Evolutionary conservation across 2,888 invertebrate species (phyloP), one percentile per base, ranked within the genome.

Genomic region (Tholera decimalis): DNA sequence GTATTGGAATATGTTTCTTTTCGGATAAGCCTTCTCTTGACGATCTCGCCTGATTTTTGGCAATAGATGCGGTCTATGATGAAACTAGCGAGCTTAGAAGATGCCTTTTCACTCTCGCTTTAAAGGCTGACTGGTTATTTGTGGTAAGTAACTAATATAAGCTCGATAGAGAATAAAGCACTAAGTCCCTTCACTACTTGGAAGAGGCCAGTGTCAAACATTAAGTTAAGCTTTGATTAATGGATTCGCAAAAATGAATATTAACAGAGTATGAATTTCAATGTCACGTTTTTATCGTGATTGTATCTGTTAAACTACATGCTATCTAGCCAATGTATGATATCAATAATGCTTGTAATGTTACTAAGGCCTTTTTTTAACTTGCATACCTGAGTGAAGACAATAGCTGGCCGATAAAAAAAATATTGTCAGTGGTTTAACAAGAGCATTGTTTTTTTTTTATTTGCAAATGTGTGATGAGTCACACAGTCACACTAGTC

Each of bases 401-500:
- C 79, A 79, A 78, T 75, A 54, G 66, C 30, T 62, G 46, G 50
- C 37, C 7, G 56, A 47, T 44, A 73, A 62, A 44, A 58, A 60
- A 39, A 39, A 22, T 1, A 30, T 35, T 39, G 37, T 43, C 41
- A 49, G 57, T 43, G 54, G 37, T 56, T 46, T 44, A 57, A 58
- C 13, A 30, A 60, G 18, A 54, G 47, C 33, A 57, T 62, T 57
- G 56, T 62, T 44, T 61, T 54, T 55, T 63, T 61, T 55, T 67
- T 39, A 49, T 57, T 66, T 50, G 55, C 26, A 56, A 55, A 39
- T 51, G 9, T 46, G 8, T 46, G 26, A 46, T 26, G 24, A 59
- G 33, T 50, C 41, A 49, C 28, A 33, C 11, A 59, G 33, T 50
- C 41, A 49, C 28, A 33, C 11, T 49, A 22, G 1, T 26, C 7